These are phyloP conservation scores for Eumacrocentrus americanus DNA, from an alignment of 2,888 invertebrate species.

Conservation along the genomic window DNA sequence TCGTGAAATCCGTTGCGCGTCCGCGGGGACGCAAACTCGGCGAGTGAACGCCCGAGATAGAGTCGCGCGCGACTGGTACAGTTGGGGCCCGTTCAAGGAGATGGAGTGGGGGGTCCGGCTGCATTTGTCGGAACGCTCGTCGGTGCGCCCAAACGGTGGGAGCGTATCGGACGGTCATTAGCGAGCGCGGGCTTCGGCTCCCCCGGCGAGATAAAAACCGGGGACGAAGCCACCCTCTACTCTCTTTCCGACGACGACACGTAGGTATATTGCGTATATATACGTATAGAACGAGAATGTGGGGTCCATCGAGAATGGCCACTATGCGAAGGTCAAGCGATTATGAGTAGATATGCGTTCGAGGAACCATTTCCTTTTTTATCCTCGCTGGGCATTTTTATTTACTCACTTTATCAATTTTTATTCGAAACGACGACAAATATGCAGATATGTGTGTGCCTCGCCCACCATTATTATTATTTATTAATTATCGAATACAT, in stretches of 20 bases:
- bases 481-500: constrained; percentile 19
- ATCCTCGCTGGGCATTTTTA: constrained; percentile 10
- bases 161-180: constrained; percentile 55
- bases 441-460: constrained; percentile 2
- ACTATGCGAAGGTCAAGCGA: constrained; percentile 59
- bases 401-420: constrained; percentile 16
- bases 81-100: constrained; percentile 6
- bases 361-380: neutral
- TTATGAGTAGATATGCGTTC: constrained; percentile 46
- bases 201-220: constrained; percentile 53
- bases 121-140: constrained; percentile 35
- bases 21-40: constrained; percentile 4
- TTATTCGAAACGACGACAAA: neutral
- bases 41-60: constrained; percentile 13
- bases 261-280: constrained; percentile 3
- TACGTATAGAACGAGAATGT: constrained; percentile 27
- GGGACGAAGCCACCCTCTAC: constrained; percentile 26
- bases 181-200: constrained; percentile 43
- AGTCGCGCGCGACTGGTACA: constrained; percentile 1
- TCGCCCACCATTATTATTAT: constrained; percentile 12
- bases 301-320: constrained; percentile 52
- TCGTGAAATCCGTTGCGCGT: constrained; percentile 18
- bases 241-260: neutral
- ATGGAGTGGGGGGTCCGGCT: constrained; percentile 20
- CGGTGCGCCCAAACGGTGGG: constrained; percentile 40